Evolutionary conservation across 2,113 vertebrate species (phyloP).

Genomic region (Chaetodon auriga): DNA sequence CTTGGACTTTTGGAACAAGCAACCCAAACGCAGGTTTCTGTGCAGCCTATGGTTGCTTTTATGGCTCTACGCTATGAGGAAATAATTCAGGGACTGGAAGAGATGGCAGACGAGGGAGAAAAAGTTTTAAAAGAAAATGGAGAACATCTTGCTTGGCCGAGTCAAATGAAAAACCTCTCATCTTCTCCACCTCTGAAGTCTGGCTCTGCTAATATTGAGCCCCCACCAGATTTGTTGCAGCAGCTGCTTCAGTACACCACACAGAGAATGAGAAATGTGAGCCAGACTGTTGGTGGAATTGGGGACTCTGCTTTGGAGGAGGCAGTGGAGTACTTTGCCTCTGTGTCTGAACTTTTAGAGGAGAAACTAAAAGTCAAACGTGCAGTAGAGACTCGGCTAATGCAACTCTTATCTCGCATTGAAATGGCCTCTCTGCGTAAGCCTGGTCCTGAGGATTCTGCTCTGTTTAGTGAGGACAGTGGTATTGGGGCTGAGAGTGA

Average conservation of each 20-base stretch:
- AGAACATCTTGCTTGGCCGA: slow-evolving; percentile 90
- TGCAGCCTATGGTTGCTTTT: slow-evolving; percentile 93
- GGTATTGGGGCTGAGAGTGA: slow-evolving; percentile 94
- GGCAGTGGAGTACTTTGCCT: slow-evolving; percentile 86
- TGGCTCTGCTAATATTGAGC: slow-evolving; percentile 70
- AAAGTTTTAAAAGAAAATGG: slow-evolving; percentile 87
- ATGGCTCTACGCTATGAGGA: slow-evolving; percentile 89
- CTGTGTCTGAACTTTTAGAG: slow-evolving; percentile 86
- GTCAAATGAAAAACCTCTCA: slow-evolving; percentile 76
- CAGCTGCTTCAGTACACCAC: slow-evolving; percentile 95
- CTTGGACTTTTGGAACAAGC: slow-evolving; percentile 88
- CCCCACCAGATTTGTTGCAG: slow-evolving; percentile 91
- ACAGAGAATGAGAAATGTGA: slow-evolving; percentile 89
- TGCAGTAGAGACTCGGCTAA: slow-evolving; percentile 85
- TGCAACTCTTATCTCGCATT: slow-evolving; percentile 83
- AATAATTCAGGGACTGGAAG: slow-evolving; percentile 88
- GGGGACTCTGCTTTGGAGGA: slow-evolving; percentile 88
- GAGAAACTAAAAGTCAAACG: slow-evolving; percentile 88
- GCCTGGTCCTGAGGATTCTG: slow-evolving; percentile 84
- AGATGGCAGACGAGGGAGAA: slow-evolving; percentile 90
- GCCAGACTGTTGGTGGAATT: slow-evolving; percentile 83
- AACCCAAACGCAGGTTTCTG: slow-evolving; percentile 88
- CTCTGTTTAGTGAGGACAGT: slow-evolving; percentile 94
- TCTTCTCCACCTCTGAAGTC: slow-evolving; percentile 62
- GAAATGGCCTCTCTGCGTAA: slow-evolving; percentile 85